phyloP scores from a whole-genome alignment of 2,888 invertebrate genomes.

The Drosophila flavopinicola region DNA sequence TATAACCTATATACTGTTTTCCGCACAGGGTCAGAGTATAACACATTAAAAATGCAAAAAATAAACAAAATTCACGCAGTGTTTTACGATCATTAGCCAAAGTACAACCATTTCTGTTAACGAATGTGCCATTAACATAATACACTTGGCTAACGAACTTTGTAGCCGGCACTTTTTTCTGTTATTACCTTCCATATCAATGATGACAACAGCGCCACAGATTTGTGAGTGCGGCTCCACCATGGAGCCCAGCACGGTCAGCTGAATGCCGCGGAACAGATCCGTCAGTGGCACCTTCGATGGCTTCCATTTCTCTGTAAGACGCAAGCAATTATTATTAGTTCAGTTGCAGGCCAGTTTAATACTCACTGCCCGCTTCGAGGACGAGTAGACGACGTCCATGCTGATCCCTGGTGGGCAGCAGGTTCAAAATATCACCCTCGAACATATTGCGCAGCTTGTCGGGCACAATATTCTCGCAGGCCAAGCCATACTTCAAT shows the following conservation, averaged over 20 bases:
- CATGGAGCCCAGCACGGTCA: constrained; percentile 90
- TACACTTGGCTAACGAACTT: not conserved
- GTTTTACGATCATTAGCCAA: constrained; percentile 7
- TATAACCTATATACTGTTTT: not conserved
- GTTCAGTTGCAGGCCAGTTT: too few species aligned
- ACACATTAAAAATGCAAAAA: not conserved
- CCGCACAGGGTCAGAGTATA: too few species aligned
- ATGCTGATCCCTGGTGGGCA: constrained; percentile 88
- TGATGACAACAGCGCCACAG: constrained; percentile 89
- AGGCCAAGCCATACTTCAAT: constrained; percentile 87
- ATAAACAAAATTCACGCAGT: not conserved
- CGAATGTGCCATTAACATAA: constrained; percentile 5
- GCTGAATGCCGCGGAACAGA: constrained; percentile 89
- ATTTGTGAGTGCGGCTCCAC: constrained; percentile 92
- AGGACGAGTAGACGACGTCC: constrained; percentile 89
- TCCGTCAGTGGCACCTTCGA: constrained; percentile 88
- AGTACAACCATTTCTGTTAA: constrained; percentile 3
- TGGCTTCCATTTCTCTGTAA: constrained; percentile 89
- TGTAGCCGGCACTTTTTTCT: not conserved
- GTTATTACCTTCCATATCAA: constrained; percentile 89
- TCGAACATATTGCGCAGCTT: constrained; percentile 87
- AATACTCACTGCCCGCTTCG: constrained; percentile 88
- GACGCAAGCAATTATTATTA: too few species aligned
- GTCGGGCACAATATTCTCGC: constrained; percentile 87
- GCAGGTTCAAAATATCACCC: constrained; percentile 88